Evolutionary conservation across 2,113 vertebrate species (phyloP).

Genomic region (Tragelaphus scriptus): DNA sequence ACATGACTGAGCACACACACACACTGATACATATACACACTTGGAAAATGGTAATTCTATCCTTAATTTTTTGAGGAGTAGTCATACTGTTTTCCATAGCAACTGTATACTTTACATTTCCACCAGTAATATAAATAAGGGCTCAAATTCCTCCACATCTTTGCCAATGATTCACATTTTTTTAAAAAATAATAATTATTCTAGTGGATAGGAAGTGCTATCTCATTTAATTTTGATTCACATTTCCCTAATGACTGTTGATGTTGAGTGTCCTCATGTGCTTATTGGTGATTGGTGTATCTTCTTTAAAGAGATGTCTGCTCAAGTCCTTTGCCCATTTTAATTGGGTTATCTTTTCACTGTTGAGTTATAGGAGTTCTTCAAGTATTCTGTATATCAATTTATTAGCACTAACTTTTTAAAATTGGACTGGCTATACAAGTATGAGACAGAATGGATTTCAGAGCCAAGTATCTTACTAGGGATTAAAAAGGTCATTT

Average conservation of each 20-base stretch:
- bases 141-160: neutral
- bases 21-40: neutral
- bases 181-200: neutral
- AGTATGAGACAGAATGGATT: neutral
- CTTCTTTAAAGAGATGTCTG: neutral
- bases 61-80: neutral
- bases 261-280: neutral
- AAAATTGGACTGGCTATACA: neutral
- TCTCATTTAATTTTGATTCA: neutral
- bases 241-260: neutral
- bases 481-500: neutral
- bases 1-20: neutral
- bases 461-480: neutral
- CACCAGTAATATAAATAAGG: neutral
- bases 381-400: neutral
- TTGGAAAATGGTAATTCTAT: neutral
- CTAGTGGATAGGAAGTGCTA: neutral
- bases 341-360: neutral
- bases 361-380: neutral
- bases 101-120: neutral
- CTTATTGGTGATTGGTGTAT: neutral
- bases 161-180: neutral
- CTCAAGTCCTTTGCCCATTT: neutral
- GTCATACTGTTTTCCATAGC: neutral
- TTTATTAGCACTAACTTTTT: neutral